Base-by-base conservation (phyloP, 1,140 invertebrate species). In the Orussus abietinus region DNA sequence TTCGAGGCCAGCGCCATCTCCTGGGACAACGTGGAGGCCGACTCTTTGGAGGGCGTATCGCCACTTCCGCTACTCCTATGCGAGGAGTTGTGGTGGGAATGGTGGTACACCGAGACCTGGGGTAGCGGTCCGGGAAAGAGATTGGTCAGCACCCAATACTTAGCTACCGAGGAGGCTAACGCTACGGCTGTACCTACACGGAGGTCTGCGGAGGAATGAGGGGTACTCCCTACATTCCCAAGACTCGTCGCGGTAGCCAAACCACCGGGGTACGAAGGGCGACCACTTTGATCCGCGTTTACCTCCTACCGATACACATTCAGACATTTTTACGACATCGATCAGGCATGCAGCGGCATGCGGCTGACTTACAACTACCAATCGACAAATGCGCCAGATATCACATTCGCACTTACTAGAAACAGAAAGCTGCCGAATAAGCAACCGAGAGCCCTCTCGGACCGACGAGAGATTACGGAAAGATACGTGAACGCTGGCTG, bases 71-170 rank as follows among this genome's bases (percentile, higher is more conserved):
- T 47, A 50, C 55, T 55, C 51, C 57, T 56, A 34, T 57, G 53
- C 26, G 62, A 56, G 55, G 55, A 53, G 47, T 66, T 69, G 43
- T 70, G 66, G 46, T 66, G 67, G 44, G 63, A 59, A 58, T 69
- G 66, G 45, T 69, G 69, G 47, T 68, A 70, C 28, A 70, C 67
- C 28, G 69, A 72, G 46, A 76, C 75, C 63, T 75, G 75, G 47
- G 74, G 71, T 60, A 76, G 60, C 45, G 69, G 71, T 38, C 72
- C 72, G 42, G 74, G 75, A 64, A 76, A 75, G 12, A 76, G 61
- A 66, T 75, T 75, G 41, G 74, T 76, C 33, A 77, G 63, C 51
- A 76, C 72, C 74, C 69, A 76, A 66, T 75, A 76, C 50, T 77
- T 75, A 62, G 74, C 72, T 64, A 77, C 70, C 56, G 68, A 74